Percentiles rank a stretch among this genome's conserved stretches.
Conservation (phyloP, 2,797 vertebrate species). For the Sebastes iracundus region DNA sequence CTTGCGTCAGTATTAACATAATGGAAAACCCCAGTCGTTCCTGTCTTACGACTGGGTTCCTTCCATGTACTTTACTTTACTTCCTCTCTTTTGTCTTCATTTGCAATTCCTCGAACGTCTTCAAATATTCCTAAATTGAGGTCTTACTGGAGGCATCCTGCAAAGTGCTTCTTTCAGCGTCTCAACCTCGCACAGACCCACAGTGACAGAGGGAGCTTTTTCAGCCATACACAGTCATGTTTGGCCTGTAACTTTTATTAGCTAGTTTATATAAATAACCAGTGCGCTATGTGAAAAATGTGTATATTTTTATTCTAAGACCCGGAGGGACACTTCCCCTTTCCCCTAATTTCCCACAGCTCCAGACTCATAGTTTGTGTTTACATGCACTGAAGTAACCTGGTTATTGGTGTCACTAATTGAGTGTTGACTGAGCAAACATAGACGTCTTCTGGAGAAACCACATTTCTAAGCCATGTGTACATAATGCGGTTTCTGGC, state of each 20-base stretch:
- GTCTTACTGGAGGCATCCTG: slow-evolving; percentile 4
- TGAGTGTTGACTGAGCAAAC: background rate
- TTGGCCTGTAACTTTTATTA: slow-evolving; percentile 23
- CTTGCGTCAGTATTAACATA: background rate
- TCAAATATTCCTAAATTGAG: slow-evolving; percentile 1
- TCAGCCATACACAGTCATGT: slow-evolving; percentile 5
- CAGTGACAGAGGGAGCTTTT: background rate
- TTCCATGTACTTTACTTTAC: background rate
- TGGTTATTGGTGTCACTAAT: background rate
- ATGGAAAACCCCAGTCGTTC: background rate
- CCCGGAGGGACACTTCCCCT: slow-evolving; percentile 30
- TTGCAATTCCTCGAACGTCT: background rate
- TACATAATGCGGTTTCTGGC: background rate
- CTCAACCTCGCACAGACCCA: background rate
- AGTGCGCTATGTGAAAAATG: slow-evolving; percentile 30
- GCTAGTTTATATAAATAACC: slow-evolving; percentile 35
- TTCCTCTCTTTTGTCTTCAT: slow-evolving; percentile 2
- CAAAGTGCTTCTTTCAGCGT: slow-evolving; percentile 10
- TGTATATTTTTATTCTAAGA: slow-evolving; percentile 43
- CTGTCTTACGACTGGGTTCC: background rate
- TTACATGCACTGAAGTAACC: slow-evolving; percentile 16
- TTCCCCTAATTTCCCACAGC: slow-evolving; percentile 31
- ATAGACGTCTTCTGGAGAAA: background rate
- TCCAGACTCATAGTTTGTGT: background rate
- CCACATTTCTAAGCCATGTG: background rate